A percentile compares a stretch with the other conserved stretches of the same genome.
Conservation (phyloP, 1,140 invertebrate genomes). For the Carcinoscorpius rotundicauda region DNA sequence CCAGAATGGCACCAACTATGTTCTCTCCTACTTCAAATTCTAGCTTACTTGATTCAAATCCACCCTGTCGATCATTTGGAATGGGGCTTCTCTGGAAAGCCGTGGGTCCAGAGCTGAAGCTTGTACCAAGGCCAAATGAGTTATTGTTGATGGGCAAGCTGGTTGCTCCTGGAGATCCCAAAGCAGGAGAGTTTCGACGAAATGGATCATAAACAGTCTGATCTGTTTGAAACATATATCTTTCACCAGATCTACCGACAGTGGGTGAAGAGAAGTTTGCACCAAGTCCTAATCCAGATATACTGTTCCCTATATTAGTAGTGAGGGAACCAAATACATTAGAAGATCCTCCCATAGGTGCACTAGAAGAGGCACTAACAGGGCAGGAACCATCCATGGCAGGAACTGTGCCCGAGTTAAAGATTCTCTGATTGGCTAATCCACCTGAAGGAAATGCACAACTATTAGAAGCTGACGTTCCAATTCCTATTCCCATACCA, state of each 20-base stretch:
- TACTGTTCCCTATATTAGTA: conserved; percentile 13
- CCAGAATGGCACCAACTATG: conserved; percentile 93
- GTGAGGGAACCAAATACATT: conserved; percentile 20
- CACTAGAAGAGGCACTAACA: conserved; percentile 27
- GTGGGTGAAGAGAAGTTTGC: background rate
- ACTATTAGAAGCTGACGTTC: conserved; percentile 28
- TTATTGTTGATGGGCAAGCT: conserved; percentile 54
- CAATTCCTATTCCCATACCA: conserved; percentile 27
- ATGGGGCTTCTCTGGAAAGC: conserved; percentile 66
- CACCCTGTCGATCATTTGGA: conserved; percentile 39
- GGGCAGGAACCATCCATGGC: conserved; percentile 14
- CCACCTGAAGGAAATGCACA: conserved; percentile 22
- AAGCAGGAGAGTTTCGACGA: conserved; percentile 31
- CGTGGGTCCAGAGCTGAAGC: conserved; percentile 25
- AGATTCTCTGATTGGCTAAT: conserved; percentile 13
- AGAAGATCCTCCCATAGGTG: conserved; percentile 12
- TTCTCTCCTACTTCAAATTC: conserved; percentile 75
- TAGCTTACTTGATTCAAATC: conserved; percentile 60
- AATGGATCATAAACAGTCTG: conserved; percentile 23
- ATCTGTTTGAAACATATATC: conserved; percentile 21
- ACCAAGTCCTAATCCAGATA: conserved; percentile 14
- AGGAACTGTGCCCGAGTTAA: conserved; percentile 12
- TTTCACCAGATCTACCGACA: conserved; percentile 9
- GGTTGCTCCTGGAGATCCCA: conserved; percentile 32
- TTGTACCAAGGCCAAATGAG: conserved; percentile 62